Base-by-base conservation (phyloP, 2,888 invertebrate species). In the Athalia cordata region DNA sequence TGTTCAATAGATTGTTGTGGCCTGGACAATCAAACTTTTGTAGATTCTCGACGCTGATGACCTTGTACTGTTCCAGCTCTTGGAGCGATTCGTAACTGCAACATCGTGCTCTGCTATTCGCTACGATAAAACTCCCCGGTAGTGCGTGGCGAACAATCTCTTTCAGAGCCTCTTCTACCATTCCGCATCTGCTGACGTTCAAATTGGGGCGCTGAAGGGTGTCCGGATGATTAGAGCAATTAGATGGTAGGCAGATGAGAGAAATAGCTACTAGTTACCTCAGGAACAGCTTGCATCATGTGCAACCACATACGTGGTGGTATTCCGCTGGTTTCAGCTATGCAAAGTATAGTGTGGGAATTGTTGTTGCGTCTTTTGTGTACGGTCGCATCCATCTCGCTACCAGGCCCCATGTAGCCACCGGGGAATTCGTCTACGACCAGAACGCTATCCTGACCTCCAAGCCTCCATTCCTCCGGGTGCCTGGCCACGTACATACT, bases 371-470 rank as follows among this genome's bases (percentile, higher is more conserved):
- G 92, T 79, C 92, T 93, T 0, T 92, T 90, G 49, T 87, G 85
- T 77, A 87, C 87, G 65, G 86, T 87, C 15, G 89, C 91, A 8
- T 93, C 92, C 77, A 92, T 92, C 0, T 91, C 91, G 5, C 91
- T 92, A 57, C 92, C 91, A 66, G 92, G 89, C 11, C 74, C 61
- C 89, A 93, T 93, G 77, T 92, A 90, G 66, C 93, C 93, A 84
- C 92, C 92, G 0, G 94, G 94, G 87, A 93, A 95, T 86, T 94
- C 91, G 82, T 94, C 94, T 0, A 93, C 92, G 9, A 95, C 89
- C n/a, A 94, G 92, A 61, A 94, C 92, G 68, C 91, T 90, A 82
- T 92, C 92, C 50, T 91, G 91, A 0, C 94, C 94, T 0, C 94
- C 94, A 0, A 94, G 87, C 80, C 89, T 88, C 91, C 92, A 88